Evolutionary conservation across 2,113 vertebrate species (phyloP).

Genomic region (Piaya cayana): DNA sequence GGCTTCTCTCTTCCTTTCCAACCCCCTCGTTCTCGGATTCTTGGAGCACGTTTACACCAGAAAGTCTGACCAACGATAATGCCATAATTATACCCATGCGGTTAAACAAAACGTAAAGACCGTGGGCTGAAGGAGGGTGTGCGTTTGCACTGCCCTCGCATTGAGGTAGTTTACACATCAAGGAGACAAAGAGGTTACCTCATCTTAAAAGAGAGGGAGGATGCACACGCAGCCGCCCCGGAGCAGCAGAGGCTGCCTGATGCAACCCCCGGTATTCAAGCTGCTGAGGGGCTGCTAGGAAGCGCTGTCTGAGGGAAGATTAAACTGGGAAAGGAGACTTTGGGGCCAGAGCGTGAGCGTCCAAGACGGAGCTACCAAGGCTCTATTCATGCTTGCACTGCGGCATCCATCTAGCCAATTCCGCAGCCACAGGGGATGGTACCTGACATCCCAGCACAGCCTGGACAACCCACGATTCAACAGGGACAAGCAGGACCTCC

Average conservation of each 20-base stretch:
- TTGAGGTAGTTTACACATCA: not conserved
- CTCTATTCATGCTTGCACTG: not conserved
- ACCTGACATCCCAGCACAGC: not conserved
- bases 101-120: not conserved
- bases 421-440: not conserved
- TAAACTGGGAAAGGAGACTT: not conserved
- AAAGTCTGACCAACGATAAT: not conserved
- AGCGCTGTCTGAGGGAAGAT: not conserved
- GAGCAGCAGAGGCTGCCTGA: not conserved
- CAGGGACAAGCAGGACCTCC: not conserved
- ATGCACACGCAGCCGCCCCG: not conserved
- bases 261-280: accelerated
- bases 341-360: not conserved
- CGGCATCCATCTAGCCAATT: not conserved
- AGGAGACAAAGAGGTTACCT: not conserved
- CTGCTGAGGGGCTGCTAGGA: not conserved
- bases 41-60: not conserved
- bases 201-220: not conserved
- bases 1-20: not conserved
- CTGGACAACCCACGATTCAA: not conserved
- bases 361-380: not conserved
- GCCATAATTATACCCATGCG: conserved; percentile 10
- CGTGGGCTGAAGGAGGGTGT: not conserved
- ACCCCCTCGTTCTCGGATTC: not conserved
- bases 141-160: not conserved